Percentiles rank a stretch among this genome's conserved stretches.
These are phyloP conservation scores for Panonychus citri DNA, from an alignment of 1,140 invertebrate genomes.

Conservation along the genomic window DNA sequence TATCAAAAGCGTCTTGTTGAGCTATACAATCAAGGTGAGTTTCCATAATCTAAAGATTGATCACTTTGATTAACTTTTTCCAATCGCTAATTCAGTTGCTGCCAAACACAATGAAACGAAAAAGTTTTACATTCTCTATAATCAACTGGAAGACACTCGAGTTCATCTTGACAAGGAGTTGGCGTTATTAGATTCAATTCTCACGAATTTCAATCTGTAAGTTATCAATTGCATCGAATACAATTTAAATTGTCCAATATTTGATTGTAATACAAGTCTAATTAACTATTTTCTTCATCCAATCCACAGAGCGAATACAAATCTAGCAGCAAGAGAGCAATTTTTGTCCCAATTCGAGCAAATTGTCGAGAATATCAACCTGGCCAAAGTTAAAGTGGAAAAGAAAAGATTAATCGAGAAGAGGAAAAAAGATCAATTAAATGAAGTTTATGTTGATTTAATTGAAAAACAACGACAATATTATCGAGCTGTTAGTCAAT, in stretches of 20 bases:
- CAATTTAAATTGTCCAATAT: not conserved
- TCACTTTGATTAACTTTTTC: not conserved
- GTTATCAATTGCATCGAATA: not conserved
- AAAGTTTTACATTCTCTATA: conserved; percentile 86
- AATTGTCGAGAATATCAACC: conserved; percentile 59
- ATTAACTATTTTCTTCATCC: conserved; percentile 9
- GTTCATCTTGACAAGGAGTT: conserved; percentile 75
- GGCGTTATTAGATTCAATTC: conserved; percentile 67
- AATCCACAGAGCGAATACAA: conserved; percentile 17
- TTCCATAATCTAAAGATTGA: not conserved
- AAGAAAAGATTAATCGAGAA: conserved; percentile 40
- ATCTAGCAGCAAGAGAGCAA: conserved; percentile 37
- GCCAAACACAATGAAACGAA: conserved; percentile 87
- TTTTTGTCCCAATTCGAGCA: conserved; percentile 66
- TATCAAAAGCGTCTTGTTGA: conserved; percentile 88
- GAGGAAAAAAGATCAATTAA: conserved; percentile 40
- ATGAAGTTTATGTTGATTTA: conserved; percentile 38
- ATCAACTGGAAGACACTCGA: conserved; percentile 79
- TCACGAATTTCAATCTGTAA: conserved; percentile 41
- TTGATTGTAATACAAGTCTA: conserved; percentile 2
- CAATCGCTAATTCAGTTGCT: conserved; percentile 44
- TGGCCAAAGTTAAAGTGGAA: conserved; percentile 46
- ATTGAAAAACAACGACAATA: conserved; percentile 61
- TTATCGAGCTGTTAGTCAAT: conserved; percentile 54
- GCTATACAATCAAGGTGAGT: conserved; percentile 73